A percentile compares a stretch with the other conserved stretches of the same genome.
phyloP scores from a whole-genome alignment of 2,797 vertebrate genomes.

The Pseudochirops cupreus region DNA sequence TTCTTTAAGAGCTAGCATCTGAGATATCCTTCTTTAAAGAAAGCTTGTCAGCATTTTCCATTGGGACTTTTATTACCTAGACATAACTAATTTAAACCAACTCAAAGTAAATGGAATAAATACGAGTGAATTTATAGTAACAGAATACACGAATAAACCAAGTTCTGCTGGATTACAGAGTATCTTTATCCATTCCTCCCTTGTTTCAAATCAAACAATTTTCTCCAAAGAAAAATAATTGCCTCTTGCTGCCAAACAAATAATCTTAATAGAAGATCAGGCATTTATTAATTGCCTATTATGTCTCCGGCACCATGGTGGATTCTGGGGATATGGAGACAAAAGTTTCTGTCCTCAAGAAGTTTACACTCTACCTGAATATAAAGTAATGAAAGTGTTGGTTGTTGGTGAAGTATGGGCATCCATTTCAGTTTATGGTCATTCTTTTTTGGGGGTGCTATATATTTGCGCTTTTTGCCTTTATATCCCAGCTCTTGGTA shows the following conservation, averaged over 20 bases:
- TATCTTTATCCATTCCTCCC: not conserved
- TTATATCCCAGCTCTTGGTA: not conserved
- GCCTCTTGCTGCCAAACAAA: not conserved
- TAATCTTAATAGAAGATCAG: not conserved
- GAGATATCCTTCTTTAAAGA: constrained; percentile 12
- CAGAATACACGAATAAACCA: not conserved
- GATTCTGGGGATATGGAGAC: not conserved
- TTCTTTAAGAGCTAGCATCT: not conserved
- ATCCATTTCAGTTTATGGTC: not conserved
- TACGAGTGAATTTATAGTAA: constrained; percentile 14
- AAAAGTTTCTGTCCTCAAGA: not conserved
- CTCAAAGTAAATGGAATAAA: constrained; percentile 2
- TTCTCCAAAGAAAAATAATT: constrained; percentile 47
- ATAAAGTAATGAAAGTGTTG: constrained; percentile 2
- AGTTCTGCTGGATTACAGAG: not conserved
- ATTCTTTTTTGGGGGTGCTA: not conserved
- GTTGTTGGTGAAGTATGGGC: not conserved
- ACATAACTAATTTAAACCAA: constrained; percentile 37
- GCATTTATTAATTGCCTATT: not conserved
- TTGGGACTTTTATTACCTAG: constrained; percentile 28
- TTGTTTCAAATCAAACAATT: not conserved
- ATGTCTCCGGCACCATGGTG: not conserved
- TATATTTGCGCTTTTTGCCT: not conserved
- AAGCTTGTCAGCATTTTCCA: constrained; percentile 22
- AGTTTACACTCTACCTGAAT: not conserved